Base-by-base conservation (phyloP, 2,888 invertebrate genomes). In the Cryptocheilus praepositus region DNA sequence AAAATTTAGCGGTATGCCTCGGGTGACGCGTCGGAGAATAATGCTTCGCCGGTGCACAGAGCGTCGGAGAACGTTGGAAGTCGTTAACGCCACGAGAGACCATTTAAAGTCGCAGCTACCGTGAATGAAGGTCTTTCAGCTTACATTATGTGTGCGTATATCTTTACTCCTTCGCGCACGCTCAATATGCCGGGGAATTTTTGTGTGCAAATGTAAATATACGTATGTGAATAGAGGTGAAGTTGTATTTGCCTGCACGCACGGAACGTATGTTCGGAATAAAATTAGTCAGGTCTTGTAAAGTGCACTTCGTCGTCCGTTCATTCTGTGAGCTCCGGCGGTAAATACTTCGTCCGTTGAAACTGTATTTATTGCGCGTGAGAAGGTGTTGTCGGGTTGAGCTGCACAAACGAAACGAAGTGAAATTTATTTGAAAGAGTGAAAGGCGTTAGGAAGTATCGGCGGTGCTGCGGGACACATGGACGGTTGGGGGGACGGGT, bases 361-460 rank as follows among this genome's bases (percentile, higher is more conserved):
- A 36, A 36, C 7, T 36, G 36, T 36, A 11, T 36, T 36, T 36
- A 36, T 36, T 36, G 36, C 4, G 1, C 13, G 36, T 11, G 36
- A 36, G 36, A 5, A 36, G 36, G 11, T 36, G 16, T 51, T 3
- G 13, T 15, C 25, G 44, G 21, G 44, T 51, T 54, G 57, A 21
- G 58, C 25, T 25, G 67, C 36, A 16, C 3, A 1, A 46, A 4
- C 13, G 11, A 53, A 64, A 46, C 21, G 67, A 64, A 61, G 76
- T 78, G 70, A 79, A 78, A 78, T 78, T 78, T 70, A 62, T 78
- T 76, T 53, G 66, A 36, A 55, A 72, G 76, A 78, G 79, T 79
- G 78, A 78, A 78, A 78, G 79, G 74, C 68, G 70, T 74, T 65
- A 61, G 73, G 76, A 64, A 64, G 71, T 60, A 59, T 67, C 69